These are phyloP conservation scores for Sebastolobus altivelis DNA, from an alignment of 2,797 vertebrate genomes.

Conservation along the genomic window DNA sequence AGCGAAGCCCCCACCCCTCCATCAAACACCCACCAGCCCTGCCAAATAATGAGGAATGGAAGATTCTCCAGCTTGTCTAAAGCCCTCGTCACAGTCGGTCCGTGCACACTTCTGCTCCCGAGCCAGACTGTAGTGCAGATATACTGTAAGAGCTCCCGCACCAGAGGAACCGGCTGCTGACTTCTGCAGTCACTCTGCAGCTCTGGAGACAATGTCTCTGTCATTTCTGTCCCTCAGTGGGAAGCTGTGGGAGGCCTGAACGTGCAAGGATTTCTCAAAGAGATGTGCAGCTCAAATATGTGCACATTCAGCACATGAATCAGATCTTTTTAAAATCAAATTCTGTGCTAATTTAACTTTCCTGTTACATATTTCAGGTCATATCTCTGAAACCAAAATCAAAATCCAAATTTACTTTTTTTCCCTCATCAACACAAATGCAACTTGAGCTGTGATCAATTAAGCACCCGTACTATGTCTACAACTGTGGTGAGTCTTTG, in stretches of 20 bases:
- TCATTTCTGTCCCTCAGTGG: not conserved
- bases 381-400: not conserved
- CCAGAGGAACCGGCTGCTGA: slow-evolving; percentile 18
- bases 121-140: slow-evolving; percentile 68
- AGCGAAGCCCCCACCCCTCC: slow-evolving; percentile 66
- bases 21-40: slow-evolving; percentile 62
- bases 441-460: not conserved
- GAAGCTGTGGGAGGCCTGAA: not conserved
- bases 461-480: not conserved
- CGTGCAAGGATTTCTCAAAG: slow-evolving; percentile 30
- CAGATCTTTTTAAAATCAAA: not conserved
- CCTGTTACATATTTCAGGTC: not conserved
- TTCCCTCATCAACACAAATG: not conserved
- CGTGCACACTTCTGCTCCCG: slow-evolving; percentile 53
- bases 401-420: not conserved
- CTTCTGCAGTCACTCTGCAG: not conserved
- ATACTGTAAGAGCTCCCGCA: slow-evolving; percentile 43
- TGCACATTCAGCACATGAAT: slow-evolving; percentile 10
- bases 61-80: slow-evolving; percentile 68
- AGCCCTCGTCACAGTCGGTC: slow-evolving; percentile 67
- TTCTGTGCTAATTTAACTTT: not conserved
- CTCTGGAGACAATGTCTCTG: slow-evolving; percentile 5
- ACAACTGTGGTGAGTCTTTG: not conserved
- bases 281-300: not conserved
- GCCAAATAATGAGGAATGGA: slow-evolving; percentile 70